Evolutionary conservation across 1,140 invertebrate genomes (phyloP).

Genomic region (Orussus abietinus): DNA sequence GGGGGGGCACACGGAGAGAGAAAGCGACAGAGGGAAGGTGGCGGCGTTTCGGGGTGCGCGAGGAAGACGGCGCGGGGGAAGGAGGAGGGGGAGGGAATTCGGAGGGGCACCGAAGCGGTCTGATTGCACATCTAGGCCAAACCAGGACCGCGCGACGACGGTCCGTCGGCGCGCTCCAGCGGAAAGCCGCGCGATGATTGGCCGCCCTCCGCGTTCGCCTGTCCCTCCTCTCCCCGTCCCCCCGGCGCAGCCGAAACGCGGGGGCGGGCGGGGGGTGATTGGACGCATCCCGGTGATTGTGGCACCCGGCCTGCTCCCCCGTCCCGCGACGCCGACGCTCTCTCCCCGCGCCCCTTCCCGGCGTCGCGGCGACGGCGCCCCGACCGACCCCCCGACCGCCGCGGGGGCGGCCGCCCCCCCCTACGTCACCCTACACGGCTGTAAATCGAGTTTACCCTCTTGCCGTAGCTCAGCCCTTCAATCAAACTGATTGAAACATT

Average conservation of each 20-base stretch:
- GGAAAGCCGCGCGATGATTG: slow-evolving; percentile 52
- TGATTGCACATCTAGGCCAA: slow-evolving; percentile 56
- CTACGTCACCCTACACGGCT: slow-evolving; percentile 32
- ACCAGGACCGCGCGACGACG: slow-evolving; percentile 44
- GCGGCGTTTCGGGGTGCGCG: slow-evolving; percentile 28
- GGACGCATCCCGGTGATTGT: slow-evolving; percentile 66
- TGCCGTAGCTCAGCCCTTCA: slow-evolving; percentile 54
- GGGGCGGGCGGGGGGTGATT: slow-evolving; percentile 61
- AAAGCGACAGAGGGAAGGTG: slow-evolving; percentile 29
- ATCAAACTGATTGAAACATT: slow-evolving; percentile 58
- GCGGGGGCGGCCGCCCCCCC: slow-evolving; percentile 15
- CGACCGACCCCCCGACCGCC: slow-evolving; percentile 14
- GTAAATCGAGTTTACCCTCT: slow-evolving; percentile 57
- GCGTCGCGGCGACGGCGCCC: too few species aligned
- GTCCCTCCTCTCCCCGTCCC: slow-evolving; percentile 6
- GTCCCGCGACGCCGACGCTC: slow-evolving; percentile 12
- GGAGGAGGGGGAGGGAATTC: slow-evolving; percentile 29
- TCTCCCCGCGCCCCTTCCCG: slow-evolving; percentile 23
- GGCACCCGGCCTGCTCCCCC: slow-evolving; percentile 54
- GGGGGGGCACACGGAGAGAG: slow-evolving; percentile 18
- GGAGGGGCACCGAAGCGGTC: slow-evolving; percentile 37
- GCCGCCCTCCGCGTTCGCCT: slow-evolving; percentile 19
- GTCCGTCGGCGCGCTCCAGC: slow-evolving; percentile 42
- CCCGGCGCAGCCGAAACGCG: slow-evolving; percentile 52
- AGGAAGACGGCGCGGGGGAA: slow-evolving; percentile 18